Evolutionary conservation across 2,797 vertebrate species (phyloP).

Genomic region (Valencia hispanica): DNA sequence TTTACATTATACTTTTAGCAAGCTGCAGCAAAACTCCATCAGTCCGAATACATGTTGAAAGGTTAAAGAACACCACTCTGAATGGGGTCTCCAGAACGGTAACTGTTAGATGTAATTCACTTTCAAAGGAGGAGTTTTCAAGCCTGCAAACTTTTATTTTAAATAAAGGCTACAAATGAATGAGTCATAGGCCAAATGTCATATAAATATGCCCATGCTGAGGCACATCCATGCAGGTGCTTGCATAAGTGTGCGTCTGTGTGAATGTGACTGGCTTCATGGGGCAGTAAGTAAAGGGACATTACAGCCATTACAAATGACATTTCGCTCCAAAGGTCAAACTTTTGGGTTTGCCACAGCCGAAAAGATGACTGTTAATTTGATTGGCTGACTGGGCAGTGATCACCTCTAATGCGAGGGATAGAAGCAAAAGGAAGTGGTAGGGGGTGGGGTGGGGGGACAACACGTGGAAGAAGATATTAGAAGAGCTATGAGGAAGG

Average conservation of each 20-base stretch:
- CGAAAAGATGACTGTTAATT: constrained; percentile 71
- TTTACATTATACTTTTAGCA: constrained; percentile 5
- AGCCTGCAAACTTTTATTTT: constrained; percentile 36
- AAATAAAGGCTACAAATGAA: constrained; percentile 45
- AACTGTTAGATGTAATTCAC: constrained; percentile 45
- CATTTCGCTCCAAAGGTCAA: constrained; percentile 82
- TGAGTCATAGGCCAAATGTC: constrained; percentile 67
- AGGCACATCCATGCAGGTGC: constrained; percentile 44
- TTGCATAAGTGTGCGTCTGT: neutral
- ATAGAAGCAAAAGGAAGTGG: constrained; percentile 28
- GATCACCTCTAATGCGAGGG: constrained; percentile 61
- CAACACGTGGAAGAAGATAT: constrained; percentile 39
- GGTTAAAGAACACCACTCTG: constrained; percentile 28
- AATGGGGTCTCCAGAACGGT: constrained; percentile 48
- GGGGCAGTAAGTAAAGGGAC: constrained; percentile 71
- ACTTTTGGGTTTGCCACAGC: constrained; percentile 60
- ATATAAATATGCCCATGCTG: constrained; percentile 28
- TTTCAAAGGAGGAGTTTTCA: constrained; percentile 50
- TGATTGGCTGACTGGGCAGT: constrained; percentile 76
- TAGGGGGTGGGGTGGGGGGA: neutral
- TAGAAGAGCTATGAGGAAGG: constrained; percentile 57
- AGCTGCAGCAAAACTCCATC: constrained; percentile 24
- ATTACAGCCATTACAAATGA: constrained; percentile 80
- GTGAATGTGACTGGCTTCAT: constrained; percentile 49
- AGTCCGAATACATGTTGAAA: constrained; percentile 21